Percentiles rank a stretch among this genome's conserved stretches.
phyloP scores from a whole-genome alignment of 2,888 invertebrate species.

The Lycia hirtaria region DNA sequence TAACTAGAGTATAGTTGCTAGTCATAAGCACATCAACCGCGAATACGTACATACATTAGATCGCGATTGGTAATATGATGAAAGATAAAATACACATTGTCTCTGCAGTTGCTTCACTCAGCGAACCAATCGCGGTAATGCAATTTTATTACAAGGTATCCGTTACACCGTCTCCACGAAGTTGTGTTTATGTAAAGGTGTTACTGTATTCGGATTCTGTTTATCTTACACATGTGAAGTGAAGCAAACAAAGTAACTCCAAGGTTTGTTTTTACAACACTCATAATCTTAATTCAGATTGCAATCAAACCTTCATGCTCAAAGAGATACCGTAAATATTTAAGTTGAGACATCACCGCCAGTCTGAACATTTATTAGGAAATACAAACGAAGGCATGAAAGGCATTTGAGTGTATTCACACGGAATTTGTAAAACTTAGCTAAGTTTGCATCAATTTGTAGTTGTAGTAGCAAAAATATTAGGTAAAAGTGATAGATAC shows the following conservation, averaged over 20 bases:
- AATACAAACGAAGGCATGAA: slow-evolving; percentile 8
- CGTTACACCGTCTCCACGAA: slow-evolving; percentile 55
- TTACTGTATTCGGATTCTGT: slow-evolving; percentile 37
- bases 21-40: slow-evolving; percentile 40
- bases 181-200: slow-evolving; percentile 47
- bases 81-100: slow-evolving; percentile 66
- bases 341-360: slow-evolving; percentile 20
- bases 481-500: slow-evolving; percentile 28
- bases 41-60: slow-evolving; percentile 58
- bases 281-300: slow-evolving; percentile 29
- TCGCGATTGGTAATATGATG: slow-evolving; percentile 67
- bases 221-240: slow-evolving; percentile 26
- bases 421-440: background rate
- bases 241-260: slow-evolving; percentile 27
- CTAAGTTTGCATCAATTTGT: background rate
- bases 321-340: slow-evolving; percentile 27
- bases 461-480: slow-evolving; percentile 27
- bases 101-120: slow-evolving; percentile 58
- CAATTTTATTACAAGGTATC: slow-evolving; percentile 56
- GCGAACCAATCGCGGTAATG: slow-evolving; percentile 58
- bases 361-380: slow-evolving; percentile 12
- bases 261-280: slow-evolving; percentile 31
- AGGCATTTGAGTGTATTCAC: background rate
- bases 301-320: slow-evolving; percentile 31
- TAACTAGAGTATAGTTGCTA: slow-evolving; percentile 2